These are phyloP conservation scores for Heteronetta atricapilla DNA, from an alignment of 2,113 vertebrate species.

Conservation along the genomic window DNA sequence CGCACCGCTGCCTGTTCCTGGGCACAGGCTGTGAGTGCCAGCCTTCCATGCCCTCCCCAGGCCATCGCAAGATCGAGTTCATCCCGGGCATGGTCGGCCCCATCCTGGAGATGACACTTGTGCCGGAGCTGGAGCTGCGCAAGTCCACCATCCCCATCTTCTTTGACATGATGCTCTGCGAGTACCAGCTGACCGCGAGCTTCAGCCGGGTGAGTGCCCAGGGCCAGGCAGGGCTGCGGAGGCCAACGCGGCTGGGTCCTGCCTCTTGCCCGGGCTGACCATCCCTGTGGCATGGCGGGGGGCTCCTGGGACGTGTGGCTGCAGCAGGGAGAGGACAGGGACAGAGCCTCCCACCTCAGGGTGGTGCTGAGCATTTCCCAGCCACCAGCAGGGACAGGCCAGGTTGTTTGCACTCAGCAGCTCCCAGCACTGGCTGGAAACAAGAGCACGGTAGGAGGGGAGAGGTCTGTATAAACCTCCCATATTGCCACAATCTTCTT, in stretches of 20 bases:
- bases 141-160: constrained; percentile 70
- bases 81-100: constrained; percentile 71
- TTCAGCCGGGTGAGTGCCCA: constrained; percentile 35
- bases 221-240: not conserved
- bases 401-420: not conserved
- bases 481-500: not conserved
- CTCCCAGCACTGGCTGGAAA: not conserved
- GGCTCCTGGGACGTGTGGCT: not conserved
- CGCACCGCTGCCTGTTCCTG: fast-evolving
- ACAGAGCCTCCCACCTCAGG: fast-evolving
- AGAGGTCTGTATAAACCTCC: not conserved
- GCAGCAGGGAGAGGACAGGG: not conserved
- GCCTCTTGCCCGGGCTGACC: not conserved
- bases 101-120: constrained; percentile 70
- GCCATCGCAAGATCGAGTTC: constrained; percentile 62
- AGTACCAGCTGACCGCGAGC: constrained; percentile 33
- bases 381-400: not conserved
- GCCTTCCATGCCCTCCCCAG: not conserved
- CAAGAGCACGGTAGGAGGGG: not conserved
- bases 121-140: constrained; percentile 66
- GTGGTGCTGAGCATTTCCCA: not conserved
- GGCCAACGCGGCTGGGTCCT: fast-evolving
- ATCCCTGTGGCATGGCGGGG: fast-evolving
- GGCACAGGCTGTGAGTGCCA: not conserved
- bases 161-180: constrained; percentile 74